Evolutionary conservation across 2,888 invertebrate genomes (phyloP).

Genomic region (Petrolisthes manimaculis): DNA sequence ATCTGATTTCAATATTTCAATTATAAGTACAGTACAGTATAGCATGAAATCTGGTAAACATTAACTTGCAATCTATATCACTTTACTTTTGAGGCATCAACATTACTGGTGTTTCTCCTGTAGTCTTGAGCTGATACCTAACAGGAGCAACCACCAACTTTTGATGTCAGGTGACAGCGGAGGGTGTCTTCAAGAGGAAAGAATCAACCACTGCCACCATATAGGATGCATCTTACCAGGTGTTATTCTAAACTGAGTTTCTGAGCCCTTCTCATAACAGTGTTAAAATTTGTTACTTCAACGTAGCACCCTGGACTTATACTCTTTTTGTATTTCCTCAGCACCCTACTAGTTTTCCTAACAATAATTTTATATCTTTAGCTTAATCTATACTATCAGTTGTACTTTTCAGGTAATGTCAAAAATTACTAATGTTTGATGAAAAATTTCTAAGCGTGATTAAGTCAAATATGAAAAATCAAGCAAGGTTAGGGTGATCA

Average conservation of each 20-base stretch:
- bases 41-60: slow-evolving; percentile 20
- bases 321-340: slow-evolving; percentile 39
- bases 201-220: not conserved
- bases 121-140: slow-evolving; percentile 52
- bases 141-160: slow-evolving; percentile 35
- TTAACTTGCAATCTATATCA: slow-evolving; percentile 35
- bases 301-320: slow-evolving; percentile 59
- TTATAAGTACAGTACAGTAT: slow-evolving; percentile 22
- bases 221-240: slow-evolving; percentile 11
- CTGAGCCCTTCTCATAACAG: slow-evolving; percentile 61
- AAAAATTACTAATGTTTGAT: slow-evolving; percentile 52
- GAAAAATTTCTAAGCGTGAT: slow-evolving; percentile 38
- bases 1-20: not conserved
- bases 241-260: slow-evolving; percentile 53
- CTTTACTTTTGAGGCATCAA: slow-evolving; percentile 49
- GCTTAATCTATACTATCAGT: slow-evolving; percentile 60
- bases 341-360: slow-evolving; percentile 58
- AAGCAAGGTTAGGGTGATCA: slow-evolving; percentile 48
- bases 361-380: slow-evolving; percentile 45
- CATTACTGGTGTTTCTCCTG: slow-evolving; percentile 39
- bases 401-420: slow-evolving; percentile 62
- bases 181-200: not conserved
- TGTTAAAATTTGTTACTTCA: slow-evolving; percentile 12
- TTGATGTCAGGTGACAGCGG: not conserved
- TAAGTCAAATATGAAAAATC: slow-evolving; percentile 28